Percentiles rank a stretch among this genome's conserved stretches.
Conservation (phyloP, 2,113 vertebrate species). For the Sander vitreus region DNA sequence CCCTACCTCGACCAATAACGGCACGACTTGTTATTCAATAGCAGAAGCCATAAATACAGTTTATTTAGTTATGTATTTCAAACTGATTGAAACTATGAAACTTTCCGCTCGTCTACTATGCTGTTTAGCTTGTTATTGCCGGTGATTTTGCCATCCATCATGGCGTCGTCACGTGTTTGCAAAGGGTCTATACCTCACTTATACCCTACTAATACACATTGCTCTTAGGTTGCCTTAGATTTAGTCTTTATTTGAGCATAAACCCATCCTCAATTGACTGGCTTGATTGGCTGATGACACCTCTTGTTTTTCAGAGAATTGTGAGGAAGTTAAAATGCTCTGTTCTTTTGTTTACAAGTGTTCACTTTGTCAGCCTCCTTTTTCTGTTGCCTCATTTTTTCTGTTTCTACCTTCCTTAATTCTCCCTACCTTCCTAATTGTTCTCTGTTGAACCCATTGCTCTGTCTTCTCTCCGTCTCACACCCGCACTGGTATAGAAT, state of each 20-base stretch:
- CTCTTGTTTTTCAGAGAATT: constrained; percentile 1
- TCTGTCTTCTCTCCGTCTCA: neutral
- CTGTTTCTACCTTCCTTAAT: neutral
- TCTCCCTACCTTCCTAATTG: neutral
- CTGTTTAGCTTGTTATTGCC: no score
- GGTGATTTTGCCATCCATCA: no score
- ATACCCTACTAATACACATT: no score
- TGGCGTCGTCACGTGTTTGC: no score
- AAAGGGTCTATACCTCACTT: no score
- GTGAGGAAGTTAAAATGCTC: neutral
- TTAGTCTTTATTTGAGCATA: constrained; percentile 2
- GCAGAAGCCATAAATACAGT: no score
- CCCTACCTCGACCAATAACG: no score
- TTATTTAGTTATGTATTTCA: no score
- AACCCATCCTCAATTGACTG: constrained; percentile 5
- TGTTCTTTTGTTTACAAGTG: constrained; percentile 7
- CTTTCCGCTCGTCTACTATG: no score
- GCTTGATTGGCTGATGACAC: neutral
- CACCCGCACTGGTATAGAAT: neutral
- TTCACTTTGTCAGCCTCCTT: constrained; percentile 11
- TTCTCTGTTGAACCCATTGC: neutral
- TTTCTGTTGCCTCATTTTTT: neutral
- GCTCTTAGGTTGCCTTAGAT: neutral
- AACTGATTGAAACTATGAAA: no score
- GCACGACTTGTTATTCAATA: no score